A percentile compares a stretch with the other conserved stretches of the same genome.
These are phyloP conservation scores for Pecten maximus DNA, from an alignment of 2,888 invertebrate species.

Conservation along the genomic window DNA sequence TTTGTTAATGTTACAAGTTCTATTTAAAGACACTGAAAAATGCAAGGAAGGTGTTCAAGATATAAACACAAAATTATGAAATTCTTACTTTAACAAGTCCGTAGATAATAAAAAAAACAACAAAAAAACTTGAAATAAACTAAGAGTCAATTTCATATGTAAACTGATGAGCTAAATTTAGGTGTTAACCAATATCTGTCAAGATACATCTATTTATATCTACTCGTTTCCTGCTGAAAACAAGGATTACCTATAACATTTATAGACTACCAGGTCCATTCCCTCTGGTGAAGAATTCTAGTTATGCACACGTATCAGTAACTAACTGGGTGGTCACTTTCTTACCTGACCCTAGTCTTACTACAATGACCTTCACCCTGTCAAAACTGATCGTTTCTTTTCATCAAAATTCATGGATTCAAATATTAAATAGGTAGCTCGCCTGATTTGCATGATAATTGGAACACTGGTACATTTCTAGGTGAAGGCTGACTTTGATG, in stretches of 20 bases:
- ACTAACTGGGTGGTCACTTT: constrained; percentile 2
- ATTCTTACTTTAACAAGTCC: background rate
- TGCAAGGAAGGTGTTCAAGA: background rate
- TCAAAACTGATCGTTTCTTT: background rate
- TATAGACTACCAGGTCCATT: background rate
- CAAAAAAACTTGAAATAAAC: background rate
- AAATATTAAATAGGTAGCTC: background rate
- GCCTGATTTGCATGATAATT: background rate
- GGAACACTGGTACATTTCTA: constrained; percentile 16
- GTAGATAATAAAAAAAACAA: too few relatives aligned
- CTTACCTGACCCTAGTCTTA: background rate
- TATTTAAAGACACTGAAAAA: background rate
- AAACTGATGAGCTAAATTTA: background rate
- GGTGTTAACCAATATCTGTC: constrained; percentile 26
- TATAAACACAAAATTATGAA: background rate
- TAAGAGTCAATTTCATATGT: background rate
- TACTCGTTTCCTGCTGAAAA: background rate
- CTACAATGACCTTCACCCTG: background rate
- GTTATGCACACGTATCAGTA: background rate
- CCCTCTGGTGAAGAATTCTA: background rate
- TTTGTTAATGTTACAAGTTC: background rate
- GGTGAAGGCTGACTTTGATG: background rate
- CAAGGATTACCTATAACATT: background rate
- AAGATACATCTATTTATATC: background rate
- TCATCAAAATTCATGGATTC: constrained; percentile 23